A percentile compares a stretch with the other conserved stretches of the same genome.
Evolutionary conservation across 2,888 invertebrate genomes (phyloP).

Genomic region (Nemotelus pantherinus): DNA sequence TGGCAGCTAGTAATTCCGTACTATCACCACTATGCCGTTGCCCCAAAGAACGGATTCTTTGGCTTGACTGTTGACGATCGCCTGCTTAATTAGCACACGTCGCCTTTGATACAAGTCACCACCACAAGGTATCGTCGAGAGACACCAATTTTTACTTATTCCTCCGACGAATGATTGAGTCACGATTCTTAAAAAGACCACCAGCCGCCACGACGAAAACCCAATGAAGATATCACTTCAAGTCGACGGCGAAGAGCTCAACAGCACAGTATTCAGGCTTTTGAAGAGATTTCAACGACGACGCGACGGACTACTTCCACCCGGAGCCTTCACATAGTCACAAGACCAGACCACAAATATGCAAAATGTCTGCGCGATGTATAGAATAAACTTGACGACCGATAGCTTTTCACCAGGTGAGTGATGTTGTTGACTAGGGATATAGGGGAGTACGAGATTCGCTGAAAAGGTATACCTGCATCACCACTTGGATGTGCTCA

Average conservation of each 20-base stretch:
- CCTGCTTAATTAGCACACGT: constrained; percentile 42
- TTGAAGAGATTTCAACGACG: neutral
- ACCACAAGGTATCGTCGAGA: constrained; percentile 37
- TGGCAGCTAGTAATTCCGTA: neutral
- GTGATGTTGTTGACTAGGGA: constrained; percentile 12
- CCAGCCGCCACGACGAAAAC: constrained; percentile 44
- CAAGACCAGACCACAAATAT: constrained; percentile 38
- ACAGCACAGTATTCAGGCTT: constrained; percentile 8
- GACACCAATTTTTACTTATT: constrained; percentile 46
- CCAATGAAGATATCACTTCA: constrained; percentile 44
- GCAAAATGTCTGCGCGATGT: constrained; percentile 35
- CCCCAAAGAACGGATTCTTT: too few relatives aligned
- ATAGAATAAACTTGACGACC: constrained; percentile 15
- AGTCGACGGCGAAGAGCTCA: neutral
- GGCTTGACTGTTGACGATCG: constrained; percentile 12
- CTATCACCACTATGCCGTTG: too few relatives aligned
- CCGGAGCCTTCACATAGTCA: constrained; percentile 2
- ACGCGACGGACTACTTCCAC: constrained; percentile 4
- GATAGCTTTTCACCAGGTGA: constrained; percentile 23
- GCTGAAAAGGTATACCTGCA: neutral
- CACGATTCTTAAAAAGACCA: constrained; percentile 50
- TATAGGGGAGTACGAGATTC: neutral
- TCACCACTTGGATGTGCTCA: neutral
- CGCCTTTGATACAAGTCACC: constrained; percentile 41
- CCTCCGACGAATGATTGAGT: constrained; percentile 48